Evolutionary conservation across 2,888 invertebrate species (phyloP), one percentile per base, ranked within the genome.

Genomic region (Balanococcus diminutus): DNA sequence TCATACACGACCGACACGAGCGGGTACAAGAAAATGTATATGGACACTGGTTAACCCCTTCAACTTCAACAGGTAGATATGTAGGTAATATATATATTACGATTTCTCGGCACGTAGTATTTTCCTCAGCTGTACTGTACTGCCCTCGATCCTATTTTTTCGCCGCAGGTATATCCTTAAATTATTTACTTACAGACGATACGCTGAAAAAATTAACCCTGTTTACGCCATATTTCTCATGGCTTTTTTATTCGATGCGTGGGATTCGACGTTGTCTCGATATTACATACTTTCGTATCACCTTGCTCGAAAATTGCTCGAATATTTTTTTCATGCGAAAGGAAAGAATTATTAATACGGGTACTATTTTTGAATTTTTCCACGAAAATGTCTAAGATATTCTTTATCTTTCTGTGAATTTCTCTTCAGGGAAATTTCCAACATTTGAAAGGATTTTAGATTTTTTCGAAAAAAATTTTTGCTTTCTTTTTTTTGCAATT

Each of bases 41-140:
- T n/a, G n/a, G n/a, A 67, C 67, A 67, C 67, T 5, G 28, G 67
- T 67, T 28, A 67, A 28, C 67, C 56, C 67, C 16, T 31, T 67
- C 67, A 67, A 67, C 16, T 31, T 67, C 67, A 67, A 67, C 67
- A 67, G 67, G 67, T 67, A 67, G 16, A 67, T 56, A 28, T 67
- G 28, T 16, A n/a, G 28, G 28, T 67, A 14, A 67, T 56, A 28
- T 67, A 67, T 16, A n/a, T 67, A 67, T 67, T 67, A 67, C 67
- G 67, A 67, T 67, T 67, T 67, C 67, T 4, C 28, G 14, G 67
- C 67, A 67, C 67, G 67, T 67, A 46, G 5, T 46, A 19, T 67
- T 28, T 67, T 67, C 67, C 28, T 67, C 67, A 2, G 9, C 28
- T 14, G 22, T 25, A 14, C 22, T 67, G 28, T 1, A 25, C 14